Evolutionary conservation across 2,113 vertebrate genomes (phyloP), one percentile per base, ranked within the genome.

Genomic region (Psettodes erumei): DNA sequence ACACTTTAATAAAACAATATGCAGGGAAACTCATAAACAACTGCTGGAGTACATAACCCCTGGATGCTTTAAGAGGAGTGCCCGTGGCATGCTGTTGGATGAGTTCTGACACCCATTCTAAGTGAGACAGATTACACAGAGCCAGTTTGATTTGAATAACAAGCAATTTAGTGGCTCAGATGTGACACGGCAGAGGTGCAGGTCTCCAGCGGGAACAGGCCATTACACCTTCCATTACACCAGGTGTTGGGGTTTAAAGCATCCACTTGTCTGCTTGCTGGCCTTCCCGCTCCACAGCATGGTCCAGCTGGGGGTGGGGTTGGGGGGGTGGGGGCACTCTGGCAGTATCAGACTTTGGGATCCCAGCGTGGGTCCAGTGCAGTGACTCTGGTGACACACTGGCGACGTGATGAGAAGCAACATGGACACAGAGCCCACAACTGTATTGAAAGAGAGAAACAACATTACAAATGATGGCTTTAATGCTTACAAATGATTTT

Each of bases 121-220:
- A 89, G 87, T 88, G 78, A 79, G 90, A 90, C 81, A 65, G 85
- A 90, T 89, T 84, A 84, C 87, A 81, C 63, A 55, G 27, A 75
- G 72, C 65, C 60, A 23, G 56, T 81, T 88, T 72, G 71, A 87
- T 89, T 86, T 85, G 71, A 86, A 87, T 86, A 84, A 73, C 76
- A 83, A 75, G 51, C 69, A 32, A 47, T 83, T 65, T 84, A 23
- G 30, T 59, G 55, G 55, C 72, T 71, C 59, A n/a, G 48, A 56
- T 75, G 56, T 60, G 58, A 69, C 4, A 19, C 74, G 61, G 64
- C 63, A 51, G 63, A 84, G 80, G 75, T 65, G 51, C 42, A 47
- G 27, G 43, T 68, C 60, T 53, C 62, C 43, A 35, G 19, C 40
- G 59, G 33, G 60, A 73, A 27, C 71, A 79, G 28, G 43, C 38